Base-by-base conservation (phyloP, 1,140 invertebrate genomes). In the Calycopis cecrops region DNA sequence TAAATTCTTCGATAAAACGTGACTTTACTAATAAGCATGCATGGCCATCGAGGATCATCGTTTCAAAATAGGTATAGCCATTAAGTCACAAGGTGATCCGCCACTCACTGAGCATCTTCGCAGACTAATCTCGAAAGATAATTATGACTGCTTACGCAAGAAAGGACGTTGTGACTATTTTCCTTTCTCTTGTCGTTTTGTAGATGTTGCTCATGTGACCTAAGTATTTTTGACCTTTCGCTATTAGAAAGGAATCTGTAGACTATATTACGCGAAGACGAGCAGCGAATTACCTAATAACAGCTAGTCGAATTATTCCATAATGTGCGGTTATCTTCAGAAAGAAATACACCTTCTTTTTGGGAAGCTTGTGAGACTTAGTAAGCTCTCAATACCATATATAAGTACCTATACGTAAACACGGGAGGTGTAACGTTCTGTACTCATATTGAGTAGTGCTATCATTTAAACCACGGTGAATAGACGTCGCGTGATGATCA, bases 61-160 rank as follows among this genome's bases (percentile, higher is more conserved):
- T 34, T 61, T 60, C 53, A 50, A 57, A 63, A 67, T 67, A 66
- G 62, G 65, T 57, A 69, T 59, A 67, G 62, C 65, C 67, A 69
- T 73, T 68, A 71, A 57, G 55, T 63, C 55, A 53, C 74, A 77
- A 77, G 74, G 74, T 70, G 59, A 77, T 65, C 74, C 62, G 65
- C 71, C 61, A 63, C 59, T 73, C 63, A 67, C 63, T 54, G 59
- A 52, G 55, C 55, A 62, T 38, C 58, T 62, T 55, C 60, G 38
- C 35, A 60, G 48, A 48, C 47, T 56, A 17, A 47, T 53, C 55
- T 50, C 35, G 42, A 48, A 52, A 60, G 53, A 42, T 55, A 58
- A 44, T 57, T 47, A 54, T 52, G 34, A 57, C 35, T 38, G 40
- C 28, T 70, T 65, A 59, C 53, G 65, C 34, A 63, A 71, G 56